Base-by-base conservation (phyloP, 2,888 invertebrate species). In the Lasius platythorax region DNA sequence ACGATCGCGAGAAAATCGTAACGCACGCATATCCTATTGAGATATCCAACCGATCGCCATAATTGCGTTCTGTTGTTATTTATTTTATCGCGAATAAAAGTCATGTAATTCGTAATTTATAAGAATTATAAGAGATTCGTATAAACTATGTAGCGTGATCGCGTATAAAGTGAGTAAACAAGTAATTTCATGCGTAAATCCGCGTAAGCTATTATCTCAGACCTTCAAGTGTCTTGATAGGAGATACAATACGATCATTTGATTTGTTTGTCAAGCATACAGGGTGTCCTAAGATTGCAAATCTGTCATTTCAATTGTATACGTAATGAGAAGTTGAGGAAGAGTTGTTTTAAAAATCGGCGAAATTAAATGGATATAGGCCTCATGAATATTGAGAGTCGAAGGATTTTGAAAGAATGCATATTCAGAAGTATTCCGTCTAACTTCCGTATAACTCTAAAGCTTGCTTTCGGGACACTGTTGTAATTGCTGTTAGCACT, bases 1-100 rank as follows among this genome's bases (percentile, higher is more conserved):
- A 79, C 46, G 33, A 61, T 46, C 23, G 46, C 61, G 23, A 43
- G 58, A 61, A 30, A 78, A 30, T 67, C 68, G 78, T 79, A 72
- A 61, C 33, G 46, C 72, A 46, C 12, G 37, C 30, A 30, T n/a
- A 18, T 40, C 37, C 53, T 8, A 56, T 40, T 28, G 50, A 8
- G 15, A n/a, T n/a, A 8, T 53, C 15, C 18, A 18, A 28, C 2
- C 28, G 33, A 63, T 46, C 30, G 30, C n/a, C 15, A 40, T 4
- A n/a, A 43, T 4, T 15, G 73, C 12, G 8, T 53, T 18, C 66
- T 3, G 9, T 53, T 64, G n/a, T 61, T 4, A 56, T 28, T 61
- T 37, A 18, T 23, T 53, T 12, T 18, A 75, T 75, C 23, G 11
- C 6, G 23, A 46, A 33, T 75, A 64, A 64, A 75, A 64, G 23